phyloP scores from a whole-genome alignment of 2,888 invertebrate genomes.

The Fabriciana adippe region DNA sequence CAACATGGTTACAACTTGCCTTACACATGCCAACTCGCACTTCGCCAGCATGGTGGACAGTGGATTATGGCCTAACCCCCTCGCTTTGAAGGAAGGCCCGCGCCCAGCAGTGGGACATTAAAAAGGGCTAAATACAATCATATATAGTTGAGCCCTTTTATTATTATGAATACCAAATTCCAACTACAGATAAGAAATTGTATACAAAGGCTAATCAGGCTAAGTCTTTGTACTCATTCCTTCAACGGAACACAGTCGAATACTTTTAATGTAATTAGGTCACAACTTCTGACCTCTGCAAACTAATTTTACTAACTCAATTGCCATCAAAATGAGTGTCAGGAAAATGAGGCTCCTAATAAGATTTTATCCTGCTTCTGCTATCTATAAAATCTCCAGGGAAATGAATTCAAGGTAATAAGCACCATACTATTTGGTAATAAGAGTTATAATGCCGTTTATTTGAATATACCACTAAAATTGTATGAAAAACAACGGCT shows the following conservation, averaged over 20 bases:
- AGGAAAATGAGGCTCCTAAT: conserved; percentile 14
- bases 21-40: no score
- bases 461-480: not conserved
- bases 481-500: conserved; percentile 2
- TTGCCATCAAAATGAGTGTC: conserved; percentile 10
- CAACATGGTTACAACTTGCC: no score
- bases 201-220: no score
- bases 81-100: no score
- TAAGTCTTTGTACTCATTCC: not conserved
- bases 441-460: conserved; percentile 1
- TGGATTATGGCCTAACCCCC: no score
- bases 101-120: no score
- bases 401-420: not conserved
- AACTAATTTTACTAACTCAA: not conserved
- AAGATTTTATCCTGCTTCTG: conserved; percentile 1
- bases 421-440: not conserved
- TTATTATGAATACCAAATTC: no score
- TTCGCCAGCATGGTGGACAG: no score
- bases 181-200: no score
- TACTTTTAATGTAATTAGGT: not conserved
- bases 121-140: no score
- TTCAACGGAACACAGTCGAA: no score
- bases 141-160: no score
- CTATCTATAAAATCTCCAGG: conserved; percentile 1
- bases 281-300: not conserved